Evolutionary conservation across 92 coral and sea anemone genomes (phyloP).

Genomic region (Hydrozoanthus gracilis): DNA sequence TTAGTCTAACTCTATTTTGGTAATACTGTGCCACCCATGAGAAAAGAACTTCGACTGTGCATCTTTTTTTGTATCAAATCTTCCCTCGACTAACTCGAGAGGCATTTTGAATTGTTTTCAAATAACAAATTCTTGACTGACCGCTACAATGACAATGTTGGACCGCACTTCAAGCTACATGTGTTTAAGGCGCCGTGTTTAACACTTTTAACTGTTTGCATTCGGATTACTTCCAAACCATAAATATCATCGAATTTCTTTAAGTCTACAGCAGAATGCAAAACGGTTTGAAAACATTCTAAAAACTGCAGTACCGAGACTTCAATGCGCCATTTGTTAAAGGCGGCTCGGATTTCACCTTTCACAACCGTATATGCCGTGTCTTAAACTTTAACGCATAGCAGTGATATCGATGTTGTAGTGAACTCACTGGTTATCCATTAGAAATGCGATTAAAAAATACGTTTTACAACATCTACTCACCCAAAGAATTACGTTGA

Average conservation of each 20-base stretch:
- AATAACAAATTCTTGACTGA: not conserved
- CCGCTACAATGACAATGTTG: not conserved
- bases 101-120: no score
- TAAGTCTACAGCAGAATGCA: not conserved
- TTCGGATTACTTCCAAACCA: constrained; percentile 1
- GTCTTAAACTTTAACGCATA: not conserved
- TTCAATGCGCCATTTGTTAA: not conserved
- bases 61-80: no score
- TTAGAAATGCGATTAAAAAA: not conserved
- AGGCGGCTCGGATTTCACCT: no score
- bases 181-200: no score
- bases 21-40: no score
- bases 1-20: no score
- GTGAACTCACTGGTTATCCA: not conserved
- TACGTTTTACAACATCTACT: constrained; percentile 28
- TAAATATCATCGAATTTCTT: not conserved
- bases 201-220: not conserved
- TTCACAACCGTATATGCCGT: not conserved
- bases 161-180: not conserved
- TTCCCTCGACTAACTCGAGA: no score
- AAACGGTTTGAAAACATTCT: not conserved
- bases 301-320: not conserved
- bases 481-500: constrained; percentile 93
- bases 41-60: no score
- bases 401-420: not conserved